Evolutionary conservation across 92 coral and sea anemone species (phyloP), one percentile per base, ranked within the genome.

Genomic region (Porites rus): DNA sequence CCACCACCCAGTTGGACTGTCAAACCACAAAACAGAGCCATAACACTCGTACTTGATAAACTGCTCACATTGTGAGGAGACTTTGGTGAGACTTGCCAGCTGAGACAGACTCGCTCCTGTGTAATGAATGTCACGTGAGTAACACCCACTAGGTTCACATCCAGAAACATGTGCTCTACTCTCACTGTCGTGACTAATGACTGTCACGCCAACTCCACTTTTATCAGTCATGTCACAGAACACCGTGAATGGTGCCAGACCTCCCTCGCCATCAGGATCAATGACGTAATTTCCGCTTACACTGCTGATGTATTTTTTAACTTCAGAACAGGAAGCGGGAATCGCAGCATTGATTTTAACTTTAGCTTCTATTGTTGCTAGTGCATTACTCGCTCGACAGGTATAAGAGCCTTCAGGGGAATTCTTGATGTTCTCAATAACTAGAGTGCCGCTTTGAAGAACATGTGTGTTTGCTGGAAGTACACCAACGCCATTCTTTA

Each of bases 21-120:
- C n/a, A 22, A 0, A n/a, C n/a, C n/a, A n/a, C n/a, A n/a, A n/a
- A n/a, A n/a, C n/a, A n/a, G n/a, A n/a, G n/a, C n/a, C n/a, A n/a
- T n/a, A 38, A 88, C 94, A 88, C 74, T 92, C 84, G 51, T 92
- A 86, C 76, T 81, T 90, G 59, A 90, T 81, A 53, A 80, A 90
- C 85, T 90, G 93, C 43, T 86, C 91, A 79, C 93, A 90, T 19
- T 83, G 83, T 25, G 72, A 16, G 1, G 93, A 90, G 65, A 78
- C 77, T 50, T 73, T 62, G 66, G 83, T 86, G 74, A 90, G 90
- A 67, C 90, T 70, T 50, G 79, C 84, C 52, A 90, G 91, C 68
- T 90, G 93, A 0, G 93, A 77, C 46, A 82, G 71, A 80, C 51
- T 86, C 28, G 83, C 89, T 78, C 89, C 88, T 8, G 28, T 65